Evolutionary conservation across 2,888 invertebrate genomes (phyloP).

Genomic region (Nomada goodeniana): DNA sequence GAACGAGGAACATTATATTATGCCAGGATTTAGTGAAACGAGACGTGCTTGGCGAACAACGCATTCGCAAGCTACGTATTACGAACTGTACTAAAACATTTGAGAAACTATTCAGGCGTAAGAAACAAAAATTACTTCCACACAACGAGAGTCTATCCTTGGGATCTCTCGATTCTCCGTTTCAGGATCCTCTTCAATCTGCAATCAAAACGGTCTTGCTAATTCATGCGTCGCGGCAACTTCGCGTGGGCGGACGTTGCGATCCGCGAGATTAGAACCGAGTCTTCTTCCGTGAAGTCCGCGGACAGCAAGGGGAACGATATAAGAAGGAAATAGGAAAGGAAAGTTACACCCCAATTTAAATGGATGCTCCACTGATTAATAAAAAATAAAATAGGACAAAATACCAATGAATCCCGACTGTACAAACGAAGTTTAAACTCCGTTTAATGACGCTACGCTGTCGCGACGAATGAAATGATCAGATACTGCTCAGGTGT

Average conservation of each 20-base stretch:
- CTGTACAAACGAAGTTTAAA: too few species aligned
- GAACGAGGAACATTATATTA: conserved; percentile 21
- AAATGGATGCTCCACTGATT: not conserved
- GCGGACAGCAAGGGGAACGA: conserved; percentile 1
- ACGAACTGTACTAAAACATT: conserved; percentile 23
- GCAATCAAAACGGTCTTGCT: conserved; percentile 39
- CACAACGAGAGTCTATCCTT: conserved; percentile 48
- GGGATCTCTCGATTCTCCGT: conserved; percentile 56
- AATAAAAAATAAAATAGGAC: not conserved
- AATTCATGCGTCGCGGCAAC: conserved; percentile 37
- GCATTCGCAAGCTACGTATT: not conserved
- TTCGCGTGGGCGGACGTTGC: not conserved
- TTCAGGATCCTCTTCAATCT: conserved; percentile 54
- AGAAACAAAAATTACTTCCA: conserved; percentile 24
- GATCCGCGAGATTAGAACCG: conserved; percentile 12
- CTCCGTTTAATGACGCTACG: too few species aligned
- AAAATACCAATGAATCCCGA: too few species aligned
- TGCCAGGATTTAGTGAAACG: conserved; percentile 4
- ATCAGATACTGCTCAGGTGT: too few species aligned
- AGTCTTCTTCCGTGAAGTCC: conserved; percentile 1
- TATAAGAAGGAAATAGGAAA: not conserved
- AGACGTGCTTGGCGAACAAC: not conserved
- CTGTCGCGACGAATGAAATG: too few species aligned
- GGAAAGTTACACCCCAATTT: not conserved
- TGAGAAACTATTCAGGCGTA: not conserved